phyloP scores from a whole-genome alignment of 2,797 vertebrate genomes.

The Podargus strigoides region DNA sequence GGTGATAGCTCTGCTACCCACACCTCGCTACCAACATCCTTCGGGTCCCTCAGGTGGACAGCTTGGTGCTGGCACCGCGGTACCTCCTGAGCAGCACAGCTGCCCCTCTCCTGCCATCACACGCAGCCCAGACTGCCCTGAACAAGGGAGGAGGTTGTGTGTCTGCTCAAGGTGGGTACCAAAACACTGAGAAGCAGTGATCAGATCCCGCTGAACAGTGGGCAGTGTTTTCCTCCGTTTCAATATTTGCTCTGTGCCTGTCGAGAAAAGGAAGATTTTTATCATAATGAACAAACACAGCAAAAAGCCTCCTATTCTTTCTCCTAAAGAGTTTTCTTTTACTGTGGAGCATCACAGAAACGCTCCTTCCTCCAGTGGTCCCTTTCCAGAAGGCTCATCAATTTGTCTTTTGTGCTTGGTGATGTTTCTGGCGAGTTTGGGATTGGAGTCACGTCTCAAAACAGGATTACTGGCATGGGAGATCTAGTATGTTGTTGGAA shows the following conservation, averaged over 20 bases:
- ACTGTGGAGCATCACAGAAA: background rate
- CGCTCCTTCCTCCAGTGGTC: conserved; percentile 12
- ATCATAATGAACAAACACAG: conserved; percentile 4
- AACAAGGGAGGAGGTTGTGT: background rate
- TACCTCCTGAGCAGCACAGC: background rate
- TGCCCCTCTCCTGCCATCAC: background rate
- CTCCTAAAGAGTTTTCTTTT: conserved; percentile 10
- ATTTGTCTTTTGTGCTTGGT: conserved; percentile 54
- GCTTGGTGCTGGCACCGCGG: background rate
- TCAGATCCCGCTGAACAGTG: background rate
- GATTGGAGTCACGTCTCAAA: conserved; percentile 53
- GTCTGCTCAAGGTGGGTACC: background rate
- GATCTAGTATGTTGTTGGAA: conserved; percentile 42
- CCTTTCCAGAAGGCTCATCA: conserved; percentile 51
- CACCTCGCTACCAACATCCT: background rate
- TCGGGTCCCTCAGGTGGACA: background rate
- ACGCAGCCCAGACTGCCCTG: accelerated
- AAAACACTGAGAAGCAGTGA: background rate
- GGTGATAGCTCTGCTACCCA: background rate
- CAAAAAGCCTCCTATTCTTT: conserved; percentile 21
- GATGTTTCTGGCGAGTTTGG: conserved; percentile 7
- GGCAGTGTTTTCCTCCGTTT: background rate
- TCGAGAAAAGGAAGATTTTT: conserved; percentile 17
- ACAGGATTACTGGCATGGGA: conserved; percentile 47
- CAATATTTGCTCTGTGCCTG: conserved; percentile 44